Evolutionary conservation across 1,140 invertebrate genomes (phyloP).

Genomic region (Neodiprion pinetum): DNA sequence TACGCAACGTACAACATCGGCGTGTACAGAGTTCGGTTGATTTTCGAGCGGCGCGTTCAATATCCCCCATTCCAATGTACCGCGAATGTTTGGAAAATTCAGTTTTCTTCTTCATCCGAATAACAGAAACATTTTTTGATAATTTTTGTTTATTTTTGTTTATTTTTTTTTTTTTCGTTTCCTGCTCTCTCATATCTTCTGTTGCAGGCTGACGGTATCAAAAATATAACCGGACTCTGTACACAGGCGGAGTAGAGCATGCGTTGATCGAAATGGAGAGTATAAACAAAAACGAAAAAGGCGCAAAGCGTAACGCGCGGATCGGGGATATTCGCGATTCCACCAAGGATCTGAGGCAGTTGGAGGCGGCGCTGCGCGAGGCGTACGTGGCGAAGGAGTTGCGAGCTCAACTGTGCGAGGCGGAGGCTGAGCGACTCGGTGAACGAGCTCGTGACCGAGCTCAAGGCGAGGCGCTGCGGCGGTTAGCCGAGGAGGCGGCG

Average conservation of each 20-base stretch:
- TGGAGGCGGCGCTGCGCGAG: conserved; percentile 42
- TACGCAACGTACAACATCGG: no score
- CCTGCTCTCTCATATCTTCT: not conserved
- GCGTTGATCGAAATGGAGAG: not conserved
- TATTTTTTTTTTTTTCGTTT: not conserved
- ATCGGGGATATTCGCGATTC: not conserved
- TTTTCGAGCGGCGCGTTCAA: no score
- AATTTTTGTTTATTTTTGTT: not conserved
- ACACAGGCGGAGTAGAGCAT: not conserved
- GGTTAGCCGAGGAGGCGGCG: conserved; percentile 22
- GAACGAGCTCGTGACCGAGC: conserved; percentile 28
- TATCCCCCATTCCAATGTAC: no score
- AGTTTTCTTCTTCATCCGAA: not conserved
- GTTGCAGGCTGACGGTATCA: not conserved
- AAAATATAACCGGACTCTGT: conserved; percentile 8
- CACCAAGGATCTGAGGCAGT: conserved; percentile 28
- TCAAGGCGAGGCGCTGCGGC: conserved; percentile 17
- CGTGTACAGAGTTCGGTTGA: no score
- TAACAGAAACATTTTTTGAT: no score
- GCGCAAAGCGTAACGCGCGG: not conserved
- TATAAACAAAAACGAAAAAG: not conserved
- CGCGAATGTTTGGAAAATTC: not conserved
- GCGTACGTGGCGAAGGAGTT: conserved; percentile 46
- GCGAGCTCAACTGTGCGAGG: conserved; percentile 41
- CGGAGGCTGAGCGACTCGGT: conserved; percentile 29